These are phyloP conservation scores for Notothenia coriiceps DNA, from an alignment of 2,113 vertebrate species.

Conservation along the genomic window DNA sequence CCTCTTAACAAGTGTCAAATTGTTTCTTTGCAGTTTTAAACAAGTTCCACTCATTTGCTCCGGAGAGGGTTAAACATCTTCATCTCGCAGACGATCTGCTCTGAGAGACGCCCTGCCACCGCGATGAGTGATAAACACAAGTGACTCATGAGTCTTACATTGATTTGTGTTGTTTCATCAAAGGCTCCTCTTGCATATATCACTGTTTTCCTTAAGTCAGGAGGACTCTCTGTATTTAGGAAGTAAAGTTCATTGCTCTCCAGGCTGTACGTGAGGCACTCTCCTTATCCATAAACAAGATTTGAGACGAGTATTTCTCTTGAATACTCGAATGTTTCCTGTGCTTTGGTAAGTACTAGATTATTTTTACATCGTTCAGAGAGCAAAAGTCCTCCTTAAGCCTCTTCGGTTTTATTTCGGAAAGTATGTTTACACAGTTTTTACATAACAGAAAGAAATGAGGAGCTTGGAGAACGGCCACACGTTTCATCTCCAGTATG, in stretches of 20 bases:
- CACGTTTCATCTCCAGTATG: conserved; percentile 21
- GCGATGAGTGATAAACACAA: conserved; percentile 1
- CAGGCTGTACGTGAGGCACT: neutral
- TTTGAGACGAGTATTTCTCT: conserved; percentile 2
- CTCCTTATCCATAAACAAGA: conserved; percentile 38
- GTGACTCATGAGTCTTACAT: neutral
- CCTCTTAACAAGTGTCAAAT: neutral
- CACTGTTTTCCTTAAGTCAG: neutral
- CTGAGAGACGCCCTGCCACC: neutral
- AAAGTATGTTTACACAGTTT: neutral
- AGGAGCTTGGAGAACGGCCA: neutral
- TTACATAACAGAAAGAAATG: conserved; percentile 6
- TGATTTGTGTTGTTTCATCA: conserved; percentile 21
- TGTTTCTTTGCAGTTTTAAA: neutral
- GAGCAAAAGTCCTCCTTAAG: neutral
- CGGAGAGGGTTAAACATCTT: neutral
- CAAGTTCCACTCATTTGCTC: neutral
- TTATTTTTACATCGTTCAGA: neutral
- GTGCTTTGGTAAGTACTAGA: neutral
- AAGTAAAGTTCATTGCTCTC: conserved; percentile 21
- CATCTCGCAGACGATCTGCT: neutral
- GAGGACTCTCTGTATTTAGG: conserved; percentile 19
- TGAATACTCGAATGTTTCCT: conserved; percentile 26
- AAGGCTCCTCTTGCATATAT: neutral
- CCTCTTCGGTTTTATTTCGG: neutral